A percentile compares a stretch with the other conserved stretches of the same genome.
Evolutionary conservation across 2,797 vertebrate species (phyloP).

Genomic region (Peromyscus attwateri): DNA sequence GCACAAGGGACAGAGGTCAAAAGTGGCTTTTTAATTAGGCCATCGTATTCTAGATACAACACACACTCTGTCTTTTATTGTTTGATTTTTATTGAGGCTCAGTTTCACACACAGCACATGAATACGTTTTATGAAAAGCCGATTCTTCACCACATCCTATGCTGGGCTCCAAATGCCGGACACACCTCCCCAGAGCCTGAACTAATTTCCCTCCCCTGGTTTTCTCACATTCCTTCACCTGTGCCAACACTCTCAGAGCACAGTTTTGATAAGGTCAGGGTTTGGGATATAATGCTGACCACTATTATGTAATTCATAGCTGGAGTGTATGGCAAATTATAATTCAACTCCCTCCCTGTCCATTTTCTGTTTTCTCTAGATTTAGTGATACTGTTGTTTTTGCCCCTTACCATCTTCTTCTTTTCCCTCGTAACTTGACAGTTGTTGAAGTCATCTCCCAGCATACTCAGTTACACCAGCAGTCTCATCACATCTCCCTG

Average conservation of each 20-base stretch:
- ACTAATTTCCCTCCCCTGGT: not conserved
- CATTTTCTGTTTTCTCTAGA: not conserved
- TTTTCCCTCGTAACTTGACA: not conserved
- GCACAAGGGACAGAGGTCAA: not conserved
- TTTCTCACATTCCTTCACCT: not conserved
- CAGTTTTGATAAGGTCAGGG: not conserved
- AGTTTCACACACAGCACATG: not conserved
- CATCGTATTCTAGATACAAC: not conserved
- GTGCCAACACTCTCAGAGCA: not conserved
- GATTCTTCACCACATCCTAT: not conserved
- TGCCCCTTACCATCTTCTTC: slow-evolving; percentile 16
- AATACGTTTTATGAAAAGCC: not conserved
- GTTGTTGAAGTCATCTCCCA: not conserved
- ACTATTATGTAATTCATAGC: not conserved
- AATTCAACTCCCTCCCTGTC: not conserved
- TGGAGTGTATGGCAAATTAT: not conserved
- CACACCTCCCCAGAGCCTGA: not conserved
- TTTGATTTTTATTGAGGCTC: not conserved
- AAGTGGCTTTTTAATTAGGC: slow-evolving; percentile 2
- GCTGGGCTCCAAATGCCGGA: not conserved
- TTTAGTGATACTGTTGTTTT: not conserved
- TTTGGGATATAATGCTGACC: not conserved
- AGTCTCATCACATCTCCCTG: not conserved
- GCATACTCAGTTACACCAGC: not conserved
- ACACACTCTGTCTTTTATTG: not conserved